Evolutionary conservation across 1,140 invertebrate genomes (phyloP).

Genomic region (Tetramorium simillimum): DNA sequence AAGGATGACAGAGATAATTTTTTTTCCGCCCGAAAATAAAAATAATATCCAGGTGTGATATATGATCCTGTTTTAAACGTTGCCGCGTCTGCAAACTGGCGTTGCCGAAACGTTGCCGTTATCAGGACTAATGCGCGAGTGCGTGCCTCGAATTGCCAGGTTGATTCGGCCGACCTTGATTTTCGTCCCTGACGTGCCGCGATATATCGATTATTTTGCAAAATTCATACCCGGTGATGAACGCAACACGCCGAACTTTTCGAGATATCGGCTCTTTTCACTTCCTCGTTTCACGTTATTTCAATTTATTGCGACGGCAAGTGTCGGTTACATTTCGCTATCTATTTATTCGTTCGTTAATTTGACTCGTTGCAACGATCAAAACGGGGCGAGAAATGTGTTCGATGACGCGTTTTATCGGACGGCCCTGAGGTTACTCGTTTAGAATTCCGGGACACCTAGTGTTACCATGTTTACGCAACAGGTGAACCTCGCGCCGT

Average conservation of each 20-base stretch:
- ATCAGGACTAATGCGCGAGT: constrained; percentile 37
- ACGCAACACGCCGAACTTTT: too few relatives aligned
- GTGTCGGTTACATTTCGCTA: neutral
- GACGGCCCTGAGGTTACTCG: constrained; percentile 13
- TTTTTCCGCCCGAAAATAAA: constrained; percentile 57
- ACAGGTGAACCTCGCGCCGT: constrained; percentile 69
- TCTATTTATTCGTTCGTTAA: neutral
- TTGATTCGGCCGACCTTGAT: neutral
- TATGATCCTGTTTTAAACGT: constrained; percentile 53
- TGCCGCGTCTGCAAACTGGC: constrained; percentile 5
- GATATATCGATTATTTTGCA: constrained; percentile 16
- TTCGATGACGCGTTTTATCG: constrained; percentile 12
- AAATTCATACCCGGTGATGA: neutral
- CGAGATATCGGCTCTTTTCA: neutral
- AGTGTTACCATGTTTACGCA: constrained; percentile 69
- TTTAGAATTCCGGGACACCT: constrained; percentile 47
- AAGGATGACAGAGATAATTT: constrained; percentile 59
- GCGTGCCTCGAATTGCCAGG: neutral
- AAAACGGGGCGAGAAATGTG: neutral
- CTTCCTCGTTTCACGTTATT: neutral
- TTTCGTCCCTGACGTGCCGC: neutral
- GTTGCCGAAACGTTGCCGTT: constrained; percentile 12
- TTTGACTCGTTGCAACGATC: neutral
- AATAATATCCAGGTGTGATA: constrained; percentile 54
- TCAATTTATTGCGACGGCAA: neutral